phyloP scores from a whole-genome alignment of 2,797 vertebrate genomes.

The Bovichtus variegatus region DNA sequence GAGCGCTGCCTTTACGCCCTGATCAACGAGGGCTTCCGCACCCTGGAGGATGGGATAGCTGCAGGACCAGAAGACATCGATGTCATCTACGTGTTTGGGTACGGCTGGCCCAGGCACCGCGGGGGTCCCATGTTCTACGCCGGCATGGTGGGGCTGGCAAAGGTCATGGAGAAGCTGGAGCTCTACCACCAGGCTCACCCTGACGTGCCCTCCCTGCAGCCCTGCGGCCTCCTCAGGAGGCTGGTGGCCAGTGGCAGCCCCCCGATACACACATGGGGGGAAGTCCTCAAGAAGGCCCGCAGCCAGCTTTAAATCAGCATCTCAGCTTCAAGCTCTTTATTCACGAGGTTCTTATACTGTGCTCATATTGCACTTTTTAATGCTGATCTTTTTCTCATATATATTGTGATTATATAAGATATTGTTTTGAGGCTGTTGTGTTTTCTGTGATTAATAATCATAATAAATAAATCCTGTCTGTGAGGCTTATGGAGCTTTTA shows the following conservation, averaged over 20 bases:
- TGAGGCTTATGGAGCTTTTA: not conserved
- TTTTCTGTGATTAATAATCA: not conserved
- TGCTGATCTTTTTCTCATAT: not conserved
- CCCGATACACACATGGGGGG: conserved; percentile 89
- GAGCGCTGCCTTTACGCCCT: conserved; percentile 91
- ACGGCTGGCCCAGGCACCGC: conserved; percentile 90
- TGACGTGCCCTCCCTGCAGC: conserved; percentile 87
- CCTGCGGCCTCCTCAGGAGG: conserved; percentile 87
- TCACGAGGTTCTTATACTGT: not conserved
- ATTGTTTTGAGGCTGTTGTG: not conserved
- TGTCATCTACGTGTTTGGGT: conserved; percentile 91
- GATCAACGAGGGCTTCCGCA: conserved; percentile 91
- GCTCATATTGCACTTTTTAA: conserved; percentile 6
- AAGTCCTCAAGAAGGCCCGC: conserved; percentile 69
- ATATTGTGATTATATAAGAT: not conserved
- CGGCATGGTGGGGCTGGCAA: conserved; percentile 85
- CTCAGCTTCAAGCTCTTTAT: conserved; percentile 24
- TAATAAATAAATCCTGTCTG: not conserved
- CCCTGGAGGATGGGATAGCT: conserved; percentile 91
- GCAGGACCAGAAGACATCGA: conserved; percentile 91
- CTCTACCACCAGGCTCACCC: conserved; percentile 86
- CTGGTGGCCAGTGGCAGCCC: conserved; percentile 89
- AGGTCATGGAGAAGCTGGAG: conserved; percentile 87
- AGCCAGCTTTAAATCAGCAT: conserved; percentile 85
- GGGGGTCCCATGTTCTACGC: conserved; percentile 96